Evolutionary conservation across 2,113 vertebrate species (phyloP), one percentile per base, ranked within the genome.

Genomic region (Irena cyanogastra): DNA sequence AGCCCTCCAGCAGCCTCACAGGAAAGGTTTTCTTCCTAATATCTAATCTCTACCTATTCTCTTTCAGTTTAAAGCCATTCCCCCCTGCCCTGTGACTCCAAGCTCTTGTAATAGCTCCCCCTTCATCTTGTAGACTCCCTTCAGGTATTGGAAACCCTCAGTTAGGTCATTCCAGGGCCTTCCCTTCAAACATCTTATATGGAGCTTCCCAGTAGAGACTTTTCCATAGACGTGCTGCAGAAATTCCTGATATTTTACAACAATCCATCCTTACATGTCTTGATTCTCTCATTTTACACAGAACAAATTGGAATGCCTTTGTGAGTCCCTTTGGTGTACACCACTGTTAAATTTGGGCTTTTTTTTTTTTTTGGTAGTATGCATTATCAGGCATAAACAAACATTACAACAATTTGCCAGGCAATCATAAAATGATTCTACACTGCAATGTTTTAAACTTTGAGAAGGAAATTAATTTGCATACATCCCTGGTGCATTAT

Each of bases 381-480:
- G 57, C 64, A 44, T 89, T 93, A 92, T 95, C 60, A 60, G 88
- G 66, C 71, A 76, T 89, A 97, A 96, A 75, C 89, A 78, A 96
- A 89, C 87, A 89, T 93, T 85, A 52, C 41, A 89, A 81, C 66
- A 70, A 83, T 91, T 95, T 97, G 41, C 96, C 70, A 96, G 90
- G 80, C 70, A 92, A 89, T 92, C 92, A 81, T 78, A 96, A 93
- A 89, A 94, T 72, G 57, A 79, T 91, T 97, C 72, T 95, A 37
- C 30, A 63, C 30, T 81, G 78, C 39, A 81, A 30, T 88, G 39
- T 77, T 95, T 93, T 81, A 95, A 94, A 93, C 68, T 87, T 86
- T 33, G 61, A 91, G 71, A 92, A 90, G 60, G 39, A 97, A 97
- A 96, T 96, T 95, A 96, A 97, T 97, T 97, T 95, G 88, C 90